Evolutionary conservation across 2,888 invertebrate genomes (phyloP).

Genomic region (Galeruca laticollis): DNA sequence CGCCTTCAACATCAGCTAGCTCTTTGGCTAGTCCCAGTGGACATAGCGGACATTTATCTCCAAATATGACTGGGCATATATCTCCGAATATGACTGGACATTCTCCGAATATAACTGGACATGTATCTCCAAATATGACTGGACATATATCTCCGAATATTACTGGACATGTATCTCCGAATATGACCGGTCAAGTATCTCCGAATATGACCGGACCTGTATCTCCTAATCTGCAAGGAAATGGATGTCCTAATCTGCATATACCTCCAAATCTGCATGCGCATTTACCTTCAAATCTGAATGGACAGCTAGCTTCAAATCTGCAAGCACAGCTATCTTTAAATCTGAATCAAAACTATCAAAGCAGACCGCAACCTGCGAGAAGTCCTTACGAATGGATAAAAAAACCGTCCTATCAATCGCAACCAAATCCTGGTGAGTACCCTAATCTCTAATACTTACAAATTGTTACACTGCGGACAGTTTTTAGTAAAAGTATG

Average conservation of each 20-base stretch:
- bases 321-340: slow-evolving; percentile 20
- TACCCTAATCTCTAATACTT: slow-evolving; percentile 36
- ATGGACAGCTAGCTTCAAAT: not conserved
- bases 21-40: slow-evolving; percentile 73
- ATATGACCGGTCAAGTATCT: too few relatives aligned
- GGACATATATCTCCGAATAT: slow-evolving; percentile 37
- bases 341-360: slow-evolving; percentile 52
- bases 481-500: too few relatives aligned
- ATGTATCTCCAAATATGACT: slow-evolving; percentile 57
- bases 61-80: slow-evolving; percentile 47
- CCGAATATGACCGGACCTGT: too few relatives aligned
- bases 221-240: too few relatives aligned
- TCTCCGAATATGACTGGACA: not conserved
- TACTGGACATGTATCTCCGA: not conserved
- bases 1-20: slow-evolving; percentile 72
- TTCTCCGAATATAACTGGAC: slow-evolving; percentile 48
- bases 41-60: slow-evolving; percentile 61
- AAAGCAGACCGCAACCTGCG: slow-evolving; percentile 75
- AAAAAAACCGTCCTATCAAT: slow-evolving; percentile 89
- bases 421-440: slow-evolving; percentile 87
- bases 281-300: too few relatives aligned
- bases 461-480: not conserved
- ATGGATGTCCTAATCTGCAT: too few relatives aligned
- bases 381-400: slow-evolving; percentile 93
- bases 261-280: too few relatives aligned